Evolutionary conservation across 2,797 vertebrate genomes (phyloP).

Genomic region (Premnoplex brunnescens): DNA sequence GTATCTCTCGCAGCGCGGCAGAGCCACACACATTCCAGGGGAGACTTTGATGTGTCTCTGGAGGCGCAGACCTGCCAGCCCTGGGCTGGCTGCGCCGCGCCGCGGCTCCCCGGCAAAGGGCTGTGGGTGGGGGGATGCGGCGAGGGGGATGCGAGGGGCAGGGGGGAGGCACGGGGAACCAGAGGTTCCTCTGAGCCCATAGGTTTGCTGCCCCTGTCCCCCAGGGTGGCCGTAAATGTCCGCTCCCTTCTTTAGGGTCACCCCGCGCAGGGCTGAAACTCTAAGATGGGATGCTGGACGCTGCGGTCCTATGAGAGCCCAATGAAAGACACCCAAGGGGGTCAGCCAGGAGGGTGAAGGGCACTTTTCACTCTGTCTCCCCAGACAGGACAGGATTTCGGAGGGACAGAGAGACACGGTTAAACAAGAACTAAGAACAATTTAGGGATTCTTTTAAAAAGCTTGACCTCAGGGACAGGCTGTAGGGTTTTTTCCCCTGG

Average conservation of each 20-base stretch:
- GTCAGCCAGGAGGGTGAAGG: not conserved
- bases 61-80: not conserved
- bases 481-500: not conserved
- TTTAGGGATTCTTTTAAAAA: not conserved
- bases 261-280: not conserved
- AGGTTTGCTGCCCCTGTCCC: accelerated
- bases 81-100: conserved; percentile 32
- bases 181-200: not conserved
- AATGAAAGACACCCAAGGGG: not conserved
- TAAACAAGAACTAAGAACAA: not conserved
- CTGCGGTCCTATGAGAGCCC: accelerated
- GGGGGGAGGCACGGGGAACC: too few species aligned
- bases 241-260: not conserved
- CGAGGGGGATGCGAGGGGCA: not conserved
- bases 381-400: not conserved
- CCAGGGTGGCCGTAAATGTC: not conserved
- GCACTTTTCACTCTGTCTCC: accelerated
- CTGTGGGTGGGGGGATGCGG: not conserved
- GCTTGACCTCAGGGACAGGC: not conserved
- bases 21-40: conserved; percentile 72
- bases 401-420: not conserved
- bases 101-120: not conserved
- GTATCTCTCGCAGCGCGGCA: conserved; percentile 17
- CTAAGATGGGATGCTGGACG: not conserved
- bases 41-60: conserved; percentile 68